These are phyloP conservation scores for Tridacna gigas DNA, from an alignment of 2,888 invertebrate species.

Conservation along the genomic window DNA sequence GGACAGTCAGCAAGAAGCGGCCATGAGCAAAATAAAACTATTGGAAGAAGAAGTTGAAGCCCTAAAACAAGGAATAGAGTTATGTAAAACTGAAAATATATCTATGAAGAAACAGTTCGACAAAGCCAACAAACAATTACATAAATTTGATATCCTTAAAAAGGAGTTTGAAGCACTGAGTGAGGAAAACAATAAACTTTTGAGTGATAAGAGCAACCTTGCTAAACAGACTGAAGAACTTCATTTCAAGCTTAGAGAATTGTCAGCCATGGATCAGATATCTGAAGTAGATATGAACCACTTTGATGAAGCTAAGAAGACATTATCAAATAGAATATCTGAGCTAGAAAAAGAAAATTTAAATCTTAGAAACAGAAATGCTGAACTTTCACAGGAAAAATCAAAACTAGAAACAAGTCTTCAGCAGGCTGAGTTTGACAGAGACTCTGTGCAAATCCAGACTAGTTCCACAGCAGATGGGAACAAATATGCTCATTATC, in stretches of 20 bases:
- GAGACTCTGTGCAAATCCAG: constrained; percentile 68
- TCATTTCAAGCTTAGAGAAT: constrained; percentile 72
- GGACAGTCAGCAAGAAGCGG: constrained; percentile 42
- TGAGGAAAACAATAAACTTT: constrained; percentile 77
- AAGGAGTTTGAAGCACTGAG: constrained; percentile 75
- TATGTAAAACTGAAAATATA: constrained; percentile 42
- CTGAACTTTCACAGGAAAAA: constrained; percentile 70
- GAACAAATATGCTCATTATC: constrained; percentile 65
- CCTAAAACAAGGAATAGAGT: constrained; percentile 33
- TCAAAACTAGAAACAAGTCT: constrained; percentile 59
- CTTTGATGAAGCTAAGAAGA: constrained; percentile 71
- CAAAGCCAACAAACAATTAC: constrained; percentile 51
- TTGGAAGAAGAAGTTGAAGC: constrained; percentile 37
- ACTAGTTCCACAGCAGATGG: constrained; percentile 59
- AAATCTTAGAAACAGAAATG: constrained; percentile 66
- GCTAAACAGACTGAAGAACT: constrained; percentile 81
- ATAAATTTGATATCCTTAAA: constrained; percentile 69
- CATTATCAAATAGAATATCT: constrained; percentile 69
- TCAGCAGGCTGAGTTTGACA: constrained; percentile 76
- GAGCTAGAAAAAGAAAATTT: constrained; percentile 74
- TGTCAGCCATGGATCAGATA: constrained; percentile 55
- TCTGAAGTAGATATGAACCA: constrained; percentile 69
- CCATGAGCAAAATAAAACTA: constrained; percentile 36
- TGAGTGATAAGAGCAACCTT: constrained; percentile 78
- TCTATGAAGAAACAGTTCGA: constrained; percentile 60